These are phyloP conservation scores for Nesoenas mayeri DNA, from an alignment of 2,113 vertebrate genomes.

Conservation along the genomic window DNA sequence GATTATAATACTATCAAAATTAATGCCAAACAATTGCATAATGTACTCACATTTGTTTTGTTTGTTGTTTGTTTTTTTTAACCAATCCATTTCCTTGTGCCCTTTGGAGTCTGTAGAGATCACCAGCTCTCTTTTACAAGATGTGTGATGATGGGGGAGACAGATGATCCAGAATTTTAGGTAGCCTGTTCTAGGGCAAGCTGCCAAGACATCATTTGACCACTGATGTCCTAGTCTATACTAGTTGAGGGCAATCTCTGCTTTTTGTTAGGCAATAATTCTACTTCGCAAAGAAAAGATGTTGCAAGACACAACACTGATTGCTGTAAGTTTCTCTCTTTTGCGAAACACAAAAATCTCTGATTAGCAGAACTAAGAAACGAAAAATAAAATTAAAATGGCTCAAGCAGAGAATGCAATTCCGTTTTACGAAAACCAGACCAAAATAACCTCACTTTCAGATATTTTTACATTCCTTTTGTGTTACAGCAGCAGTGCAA, in stretches of 20 bases:
- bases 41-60: background rate
- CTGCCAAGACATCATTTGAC: conserved; percentile 28
- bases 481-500: background rate
- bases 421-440: conserved; percentile 26
- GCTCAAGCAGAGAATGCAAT: conserved; percentile 16
- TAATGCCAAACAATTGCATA: conserved; percentile 51
- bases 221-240: background rate
- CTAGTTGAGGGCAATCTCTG: conserved; percentile 18
- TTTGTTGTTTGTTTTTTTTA: background rate
- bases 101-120: background rate
- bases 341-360: conserved; percentile 51
- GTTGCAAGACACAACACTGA: conserved; percentile 23
- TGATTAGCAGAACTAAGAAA: conserved; percentile 40
- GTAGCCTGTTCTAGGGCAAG: background rate
- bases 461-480: conserved; percentile 31
- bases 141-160: background rate
- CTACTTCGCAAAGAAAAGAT: conserved; percentile 6
- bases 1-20: conserved; percentile 52
- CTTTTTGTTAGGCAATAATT: conserved; percentile 41
- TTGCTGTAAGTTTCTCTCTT: conserved; percentile 25
- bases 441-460: conserved; percentile 27
- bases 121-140: background rate
- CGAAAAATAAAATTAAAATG: conserved; percentile 32
- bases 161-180: background rate
- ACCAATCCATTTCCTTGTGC: background rate